Evolutionary conservation across 1,140 invertebrate genomes (phyloP).

Genomic region (Trigoniulus corallinus): DNA sequence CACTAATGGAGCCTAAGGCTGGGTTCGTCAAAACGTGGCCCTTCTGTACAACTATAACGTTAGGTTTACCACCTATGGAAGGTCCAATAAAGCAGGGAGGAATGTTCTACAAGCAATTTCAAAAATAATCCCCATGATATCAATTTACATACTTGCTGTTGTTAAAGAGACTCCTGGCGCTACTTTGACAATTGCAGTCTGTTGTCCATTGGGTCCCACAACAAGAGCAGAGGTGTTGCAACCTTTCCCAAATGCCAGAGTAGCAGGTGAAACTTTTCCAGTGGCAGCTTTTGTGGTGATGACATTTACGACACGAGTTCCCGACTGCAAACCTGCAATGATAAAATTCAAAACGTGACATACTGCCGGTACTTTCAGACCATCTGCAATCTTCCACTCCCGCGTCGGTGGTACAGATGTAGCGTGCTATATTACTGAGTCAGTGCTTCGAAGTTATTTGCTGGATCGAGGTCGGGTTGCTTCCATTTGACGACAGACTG

Average conservation of each 20-base stretch:
- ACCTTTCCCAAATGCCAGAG: slow-evolving; percentile 12
- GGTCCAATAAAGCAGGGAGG: too few relatives aligned
- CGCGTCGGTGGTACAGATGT: too few relatives aligned
- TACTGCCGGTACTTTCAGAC: too few relatives aligned
- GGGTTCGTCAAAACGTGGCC: too few relatives aligned
- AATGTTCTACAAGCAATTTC: too few relatives aligned
- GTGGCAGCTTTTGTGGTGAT: slow-evolving; percentile 16
- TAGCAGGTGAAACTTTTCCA: slow-evolving; percentile 23
- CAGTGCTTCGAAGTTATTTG: too few relatives aligned
- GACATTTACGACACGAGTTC: slow-evolving; percentile 6
- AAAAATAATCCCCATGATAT: too few relatives aligned
- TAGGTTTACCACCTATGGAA: slow-evolving; percentile 20
- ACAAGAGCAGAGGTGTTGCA: slow-evolving; percentile 20
- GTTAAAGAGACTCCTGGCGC: slow-evolving; percentile 6
- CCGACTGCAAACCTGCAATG: neutral
- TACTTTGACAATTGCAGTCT: slow-evolving; percentile 24
- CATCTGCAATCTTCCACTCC: too few relatives aligned
- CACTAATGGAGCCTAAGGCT: too few relatives aligned
- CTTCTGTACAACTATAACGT: slow-evolving; percentile 30
- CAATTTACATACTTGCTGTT: slow-evolving; percentile 8
- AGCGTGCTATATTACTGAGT: too few relatives aligned
- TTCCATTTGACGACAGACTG: too few relatives aligned
- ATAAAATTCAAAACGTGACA: neutral
- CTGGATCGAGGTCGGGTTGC: too few relatives aligned
- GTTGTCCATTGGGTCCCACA: slow-evolving; percentile 26